Base-by-base conservation (phyloP, 1,140 invertebrate species). In the Heliconius hermathena region DNA sequence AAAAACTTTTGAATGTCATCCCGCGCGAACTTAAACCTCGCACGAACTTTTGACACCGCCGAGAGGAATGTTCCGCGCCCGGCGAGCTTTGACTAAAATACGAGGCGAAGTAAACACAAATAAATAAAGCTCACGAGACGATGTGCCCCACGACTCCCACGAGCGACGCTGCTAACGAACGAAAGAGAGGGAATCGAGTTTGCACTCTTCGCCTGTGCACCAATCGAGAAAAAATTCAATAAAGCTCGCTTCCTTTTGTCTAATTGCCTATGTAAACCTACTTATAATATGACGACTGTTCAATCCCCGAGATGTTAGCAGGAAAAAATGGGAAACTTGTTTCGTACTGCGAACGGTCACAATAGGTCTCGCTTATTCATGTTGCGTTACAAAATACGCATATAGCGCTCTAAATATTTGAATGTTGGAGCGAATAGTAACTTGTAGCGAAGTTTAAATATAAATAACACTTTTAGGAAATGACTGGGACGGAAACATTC, bases 191-290 rank as follows among this genome's bases (percentile, higher is more conserved):
- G 86, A 89, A 87, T 83, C 82, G 81, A 84, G 83, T 92, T 88
- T 89, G 88, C 88, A 87, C 92, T 93, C 90, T 89, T 91, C 92
- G 84, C 89, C 92, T 92, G 92, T 93, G 89, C 90, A 91, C 90
- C 89, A 93, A 91, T 93, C 88, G 88, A 90, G 90, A 92, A 92
- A 92, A 92, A 94, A 94, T 94, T 94, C 92, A 93, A 94, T 94
- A 94, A 92, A 90, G 87, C 88, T 87, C 87, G 88, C 89, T 91
- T 93, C 90, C 90, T 91, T 92, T 92, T 89, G 88, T 93, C 90
- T 93, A 93, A 93, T 93, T 93, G 90, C 89, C 89, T 91, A 90
- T 89, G 89, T 90, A 90, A 88, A 91, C 85, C 81, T 91, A 90
- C 86, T 86, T 90, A 89, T 91, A 88, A 83, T 80, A 84, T 83